Percentiles rank a stretch among this genome's conserved stretches.
Evolutionary conservation across 2,113 vertebrate species (phyloP).

Genomic region (Sciurus niger): DNA sequence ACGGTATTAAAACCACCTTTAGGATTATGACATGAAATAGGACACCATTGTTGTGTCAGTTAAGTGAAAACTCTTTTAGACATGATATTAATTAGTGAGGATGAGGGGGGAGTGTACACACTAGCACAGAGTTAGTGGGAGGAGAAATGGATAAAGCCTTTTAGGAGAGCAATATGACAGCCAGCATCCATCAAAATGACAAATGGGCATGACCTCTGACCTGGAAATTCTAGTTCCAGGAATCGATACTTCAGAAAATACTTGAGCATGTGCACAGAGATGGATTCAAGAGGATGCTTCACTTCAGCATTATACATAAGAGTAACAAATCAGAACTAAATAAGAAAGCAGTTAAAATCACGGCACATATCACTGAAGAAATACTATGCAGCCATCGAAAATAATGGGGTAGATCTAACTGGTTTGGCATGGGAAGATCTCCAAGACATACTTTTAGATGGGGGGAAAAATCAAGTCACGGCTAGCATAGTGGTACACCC

Average conservation of each 20-base stretch:
- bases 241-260: background rate
- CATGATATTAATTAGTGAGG: background rate
- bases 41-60: background rate
- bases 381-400: background rate
- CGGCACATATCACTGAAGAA: background rate
- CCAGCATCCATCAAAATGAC: conserved; percentile 53
- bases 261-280: background rate
- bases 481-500: background rate
- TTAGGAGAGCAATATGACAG: conserved; percentile 57
- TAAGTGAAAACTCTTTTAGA: background rate
- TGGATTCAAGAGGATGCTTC: background rate
- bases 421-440: background rate
- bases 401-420: background rate
- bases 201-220: background rate
- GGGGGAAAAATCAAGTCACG: background rate
- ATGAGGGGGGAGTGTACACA: background rate
- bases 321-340: conserved; percentile 50
- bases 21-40: background rate
- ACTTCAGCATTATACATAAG: background rate
- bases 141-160: conserved; percentile 16
- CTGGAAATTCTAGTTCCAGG: conserved; percentile 11
- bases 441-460: background rate
- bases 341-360: background rate
- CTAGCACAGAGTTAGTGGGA: background rate
- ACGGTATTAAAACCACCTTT: background rate